A percentile compares a stretch with the other conserved stretches of the same genome.
Conservation (phyloP, 2,797 vertebrate genomes). For the Scomberomorus guttatus region DNA sequence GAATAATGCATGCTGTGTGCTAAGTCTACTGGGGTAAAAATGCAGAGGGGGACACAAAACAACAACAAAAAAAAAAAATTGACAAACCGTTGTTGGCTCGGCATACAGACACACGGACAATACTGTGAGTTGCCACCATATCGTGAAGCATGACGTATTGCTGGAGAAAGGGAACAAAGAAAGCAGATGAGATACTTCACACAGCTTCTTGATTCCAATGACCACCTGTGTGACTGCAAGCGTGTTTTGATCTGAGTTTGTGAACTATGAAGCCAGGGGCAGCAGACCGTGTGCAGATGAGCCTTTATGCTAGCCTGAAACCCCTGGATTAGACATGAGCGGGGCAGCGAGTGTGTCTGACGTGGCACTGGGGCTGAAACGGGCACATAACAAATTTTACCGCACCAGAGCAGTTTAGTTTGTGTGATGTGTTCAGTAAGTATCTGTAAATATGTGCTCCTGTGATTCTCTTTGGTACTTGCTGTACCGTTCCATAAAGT, state of each 20-base stretch:
- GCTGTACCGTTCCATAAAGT: neutral
- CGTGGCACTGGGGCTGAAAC: neutral
- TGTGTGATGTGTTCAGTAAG: neutral
- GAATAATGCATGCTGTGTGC: neutral
- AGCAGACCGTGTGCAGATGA: constrained; percentile 29
- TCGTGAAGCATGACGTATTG: constrained; percentile 99
- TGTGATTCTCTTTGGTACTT: neutral
- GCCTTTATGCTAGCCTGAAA: constrained; percentile 23
- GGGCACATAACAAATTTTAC: neutral
- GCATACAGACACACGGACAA: constrained; percentile 95
- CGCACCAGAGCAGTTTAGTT: neutral
- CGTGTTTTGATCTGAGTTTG: constrained; percentile 19
- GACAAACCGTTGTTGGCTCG: constrained; percentile 91
- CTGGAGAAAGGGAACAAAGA: constrained; percentile 77
- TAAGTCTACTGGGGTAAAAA: neutral
- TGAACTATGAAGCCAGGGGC: constrained; percentile 7
- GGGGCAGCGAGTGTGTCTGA: neutral
- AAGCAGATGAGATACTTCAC: constrained; percentile 23
- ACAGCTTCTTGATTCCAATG: neutral
- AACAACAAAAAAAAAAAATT: neutral
- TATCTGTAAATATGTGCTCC: neutral
- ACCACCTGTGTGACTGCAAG: constrained; percentile 23
- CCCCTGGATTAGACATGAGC: constrained; percentile 23
- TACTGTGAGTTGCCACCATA: constrained; percentile 98
- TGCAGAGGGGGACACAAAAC: neutral